Evolutionary conservation across 2,888 invertebrate species (phyloP).

Genomic region (Sinentomon sp.): DNA sequence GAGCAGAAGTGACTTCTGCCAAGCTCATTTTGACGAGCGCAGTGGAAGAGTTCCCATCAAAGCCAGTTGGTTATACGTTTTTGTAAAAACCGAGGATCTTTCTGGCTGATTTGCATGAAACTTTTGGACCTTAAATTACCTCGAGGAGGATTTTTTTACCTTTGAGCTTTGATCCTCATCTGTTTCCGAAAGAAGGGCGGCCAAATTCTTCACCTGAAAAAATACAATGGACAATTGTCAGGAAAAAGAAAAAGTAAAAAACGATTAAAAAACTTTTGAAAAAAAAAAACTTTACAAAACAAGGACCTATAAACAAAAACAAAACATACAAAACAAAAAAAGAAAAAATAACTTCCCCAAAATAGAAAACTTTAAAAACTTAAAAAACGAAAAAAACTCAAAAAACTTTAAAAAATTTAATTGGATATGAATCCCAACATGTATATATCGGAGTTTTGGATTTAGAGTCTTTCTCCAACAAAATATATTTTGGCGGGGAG

Average conservation of each 20-base stretch:
- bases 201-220: constrained; percentile 12
- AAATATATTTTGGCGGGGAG: no score
- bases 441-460: no score
- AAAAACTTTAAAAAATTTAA: constrained; percentile 5
- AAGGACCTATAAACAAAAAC: background rate
- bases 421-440: background rate
- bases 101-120: no score
- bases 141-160: no score
- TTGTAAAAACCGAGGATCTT: no score
- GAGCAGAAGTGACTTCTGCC: no score
- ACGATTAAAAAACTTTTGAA: background rate
- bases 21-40: no score
- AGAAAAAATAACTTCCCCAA: background rate
- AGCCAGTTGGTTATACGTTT: no score
- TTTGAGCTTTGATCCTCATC: no score
- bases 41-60: no score
- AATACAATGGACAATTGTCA: background rate
- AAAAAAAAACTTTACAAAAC: background rate
- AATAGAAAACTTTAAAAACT: background rate
- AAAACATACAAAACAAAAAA: constrained; percentile 10
- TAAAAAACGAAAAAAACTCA: background rate
- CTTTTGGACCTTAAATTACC: no score
- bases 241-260: background rate
- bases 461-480: no score
- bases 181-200: constrained; percentile 6